Base-by-base conservation (phyloP, 1,140 invertebrate species). In the Coelopa frigida region DNA sequence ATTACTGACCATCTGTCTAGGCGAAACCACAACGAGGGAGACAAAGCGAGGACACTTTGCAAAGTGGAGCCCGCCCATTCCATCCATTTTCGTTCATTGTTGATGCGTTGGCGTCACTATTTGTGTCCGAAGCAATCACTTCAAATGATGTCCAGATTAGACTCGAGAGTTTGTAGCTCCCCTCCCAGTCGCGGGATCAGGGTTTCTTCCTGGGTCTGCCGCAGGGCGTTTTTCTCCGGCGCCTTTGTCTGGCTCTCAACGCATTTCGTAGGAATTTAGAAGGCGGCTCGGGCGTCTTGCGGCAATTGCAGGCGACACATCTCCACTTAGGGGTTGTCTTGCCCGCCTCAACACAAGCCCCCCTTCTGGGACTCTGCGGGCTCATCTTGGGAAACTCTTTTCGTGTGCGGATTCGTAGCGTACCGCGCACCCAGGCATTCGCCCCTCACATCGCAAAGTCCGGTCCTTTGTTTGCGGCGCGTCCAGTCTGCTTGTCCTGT, bases 281-380 rank as follows among this genome's bases (percentile, higher is more conserved):
- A 29, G 27, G 8, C n/a, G n/a, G 8, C n/a, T 29, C n/a, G 27
- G 27, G n/a, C 27, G n/a, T 27, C 35, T 36, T 33, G 31, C 26
- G 35, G 20, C 42, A 44, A 44, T 44, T 44, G 42, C 35, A 33
- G 27, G 42, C 42, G 31, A 44, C 42, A 44, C 42, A 44, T 44
- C 35, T 44, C n/a, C 40, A 23, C n/a, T 20, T 40, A 40, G 38
- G 24, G 32, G 11, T 29, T 42, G 23, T 24, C 31, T 29, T 29
- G 7, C 40, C 27, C 24, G 32, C 17, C 27, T 18, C 42, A 6
- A 36, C 35, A 21, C n/a, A 23, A 44, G 42, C 23, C 42, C 23
- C 26, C 35, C 29, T 29, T 2, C 31, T 27, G 11, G 6, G 27
- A 18, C n/a, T 15, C 4, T 26, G 26, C 23, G 1, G 29, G 3